Conservation (phyloP, 2,113 vertebrate genomes). For the Phalacrocorax brasilianus region DNA sequence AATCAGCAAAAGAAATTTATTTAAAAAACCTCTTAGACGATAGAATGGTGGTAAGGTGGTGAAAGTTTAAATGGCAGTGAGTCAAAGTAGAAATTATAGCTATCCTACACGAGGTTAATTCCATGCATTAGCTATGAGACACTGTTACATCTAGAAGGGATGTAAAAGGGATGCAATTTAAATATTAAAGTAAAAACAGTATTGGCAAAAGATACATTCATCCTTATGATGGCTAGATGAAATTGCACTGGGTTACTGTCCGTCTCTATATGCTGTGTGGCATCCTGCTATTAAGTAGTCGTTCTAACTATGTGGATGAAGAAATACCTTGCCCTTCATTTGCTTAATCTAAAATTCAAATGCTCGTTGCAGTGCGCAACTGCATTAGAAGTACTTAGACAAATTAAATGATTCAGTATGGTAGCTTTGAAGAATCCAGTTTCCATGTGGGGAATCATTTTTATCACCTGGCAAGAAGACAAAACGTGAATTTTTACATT, state of each 20-base stretch:
- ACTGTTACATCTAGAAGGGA: background rate
- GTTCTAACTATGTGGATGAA: background rate
- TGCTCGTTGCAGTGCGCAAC: constrained; percentile 21
- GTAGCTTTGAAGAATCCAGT: constrained; percentile 52
- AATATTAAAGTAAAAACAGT: background rate
- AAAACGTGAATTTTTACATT: background rate
- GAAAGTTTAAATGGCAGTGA: background rate
- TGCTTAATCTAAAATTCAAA: constrained; percentile 60
- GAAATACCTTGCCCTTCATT: constrained; percentile 42
- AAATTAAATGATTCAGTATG: constrained; percentile 65
- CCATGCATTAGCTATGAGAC: background rate
- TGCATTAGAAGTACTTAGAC: constrained; percentile 50
- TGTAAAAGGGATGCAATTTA: background rate
- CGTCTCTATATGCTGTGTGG: background rate
- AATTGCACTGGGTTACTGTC: background rate
- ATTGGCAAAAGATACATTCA: background rate
- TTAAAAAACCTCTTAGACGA: background rate
- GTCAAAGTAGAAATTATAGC: background rate
- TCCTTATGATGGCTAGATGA: background rate
- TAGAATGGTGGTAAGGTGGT: background rate
- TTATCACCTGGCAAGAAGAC: constrained; percentile 46
- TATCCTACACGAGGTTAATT: background rate
- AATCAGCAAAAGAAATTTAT: background rate
- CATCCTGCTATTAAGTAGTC: background rate
- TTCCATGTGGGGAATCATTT: constrained; percentile 42